A percentile compares a stretch with the other conserved stretches of the same genome.
Conservation (phyloP, 2,888 invertebrate species). For the Morpho achilles region DNA sequence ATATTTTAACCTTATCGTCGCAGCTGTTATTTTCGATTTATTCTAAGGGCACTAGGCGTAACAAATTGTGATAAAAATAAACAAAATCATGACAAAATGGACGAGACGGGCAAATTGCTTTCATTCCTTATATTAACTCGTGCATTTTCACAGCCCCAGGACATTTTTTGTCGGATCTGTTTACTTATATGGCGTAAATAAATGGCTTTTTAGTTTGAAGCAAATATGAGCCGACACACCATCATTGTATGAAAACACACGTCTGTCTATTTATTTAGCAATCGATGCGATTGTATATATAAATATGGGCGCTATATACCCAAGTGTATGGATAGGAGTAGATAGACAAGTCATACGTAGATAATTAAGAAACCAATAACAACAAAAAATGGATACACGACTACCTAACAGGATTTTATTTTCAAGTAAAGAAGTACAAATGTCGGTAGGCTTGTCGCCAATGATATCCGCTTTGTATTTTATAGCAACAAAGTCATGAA, state of each 20-base stretch:
- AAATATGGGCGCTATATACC: too few species aligned
- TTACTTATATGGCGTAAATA: constrained; percentile 34
- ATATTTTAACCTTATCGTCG: too few species aligned
- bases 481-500: too few species aligned
- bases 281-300: background rate
- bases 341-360: too few species aligned
- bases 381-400: too few species aligned
- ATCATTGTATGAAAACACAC: constrained; percentile 23
- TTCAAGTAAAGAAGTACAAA: too few species aligned
- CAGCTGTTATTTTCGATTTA: too few species aligned
- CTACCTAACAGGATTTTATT: too few species aligned
- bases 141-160: constrained; percentile 9
- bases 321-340: too few species aligned
- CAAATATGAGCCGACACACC: constrained; percentile 40
- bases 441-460: too few species aligned
- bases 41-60: background rate
- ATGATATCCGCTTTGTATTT: too few species aligned
- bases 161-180: constrained; percentile 13
- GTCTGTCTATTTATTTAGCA: background rate
- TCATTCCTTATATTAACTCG: constrained; percentile 1
- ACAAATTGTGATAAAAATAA: constrained; percentile 8
- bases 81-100: constrained; percentile 6
- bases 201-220: constrained; percentile 46
- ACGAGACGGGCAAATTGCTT: constrained; percentile 7
- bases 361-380: too few species aligned